Percentiles rank a stretch among this genome's conserved stretches.
Evolutionary conservation across 2,888 invertebrate species (phyloP).

Genomic region (Acanthosepion pharaonis): DNA sequence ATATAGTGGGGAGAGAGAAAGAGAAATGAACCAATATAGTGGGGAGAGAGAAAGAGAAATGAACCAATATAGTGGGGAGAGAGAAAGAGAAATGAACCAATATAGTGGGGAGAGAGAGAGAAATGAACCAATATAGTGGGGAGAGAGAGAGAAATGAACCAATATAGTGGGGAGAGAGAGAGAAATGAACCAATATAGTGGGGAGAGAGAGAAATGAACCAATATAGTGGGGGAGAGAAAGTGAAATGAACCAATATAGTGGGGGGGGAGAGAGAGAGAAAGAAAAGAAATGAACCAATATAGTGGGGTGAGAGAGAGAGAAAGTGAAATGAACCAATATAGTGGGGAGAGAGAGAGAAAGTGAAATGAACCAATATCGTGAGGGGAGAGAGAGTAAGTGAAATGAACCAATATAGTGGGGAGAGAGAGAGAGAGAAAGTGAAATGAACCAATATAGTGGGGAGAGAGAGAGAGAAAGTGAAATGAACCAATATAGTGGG

Average conservation of each 20-base stretch:
- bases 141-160: neutral
- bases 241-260: neutral
- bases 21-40: no score
- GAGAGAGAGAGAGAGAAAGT: no score
- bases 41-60: neutral
- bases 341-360: neutral
- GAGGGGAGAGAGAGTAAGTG: no score
- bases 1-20: no score
- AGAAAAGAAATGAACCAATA: neutral
- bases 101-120: neutral
- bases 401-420: fast-evolving
- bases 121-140: neutral
- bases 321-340: neutral
- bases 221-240: neutral
- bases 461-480: no score
- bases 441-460: no score
- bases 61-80: neutral
- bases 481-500: no score
- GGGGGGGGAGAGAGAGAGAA: neutral
- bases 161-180: neutral
- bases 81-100: neutral
- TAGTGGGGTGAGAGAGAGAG: neutral
- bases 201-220: neutral
- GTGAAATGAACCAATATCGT: no score
- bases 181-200: neutral